Base-by-base conservation (phyloP, 2,113 vertebrate species). In the Phoxinus phoxinus region DNA sequence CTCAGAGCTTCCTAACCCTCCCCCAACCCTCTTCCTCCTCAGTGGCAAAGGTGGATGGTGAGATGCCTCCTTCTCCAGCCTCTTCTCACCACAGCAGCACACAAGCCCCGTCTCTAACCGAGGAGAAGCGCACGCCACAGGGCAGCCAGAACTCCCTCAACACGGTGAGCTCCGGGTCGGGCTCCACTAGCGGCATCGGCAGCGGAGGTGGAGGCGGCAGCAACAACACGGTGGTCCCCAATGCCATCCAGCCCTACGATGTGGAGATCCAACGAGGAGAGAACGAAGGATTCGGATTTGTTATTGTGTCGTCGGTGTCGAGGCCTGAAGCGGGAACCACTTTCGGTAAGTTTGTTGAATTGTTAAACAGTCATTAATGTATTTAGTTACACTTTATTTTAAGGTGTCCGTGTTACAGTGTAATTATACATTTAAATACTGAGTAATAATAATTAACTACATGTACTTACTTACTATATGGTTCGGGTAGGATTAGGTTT, bases 141-240 rank as follows among this genome's bases (percentile, higher is more conserved):
- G 98, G 98, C 91, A 99, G 98, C 94, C 98, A 99, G 94, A 99
- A 99, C 91, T 99, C 98, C 1, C 94, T 99, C 59, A 99, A 98
- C 91, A 99, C 98, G 0, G 97, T 99, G 88, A 99, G 98, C 94
- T 99, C 98, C 0, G 97, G 98, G 92, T 99, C 98, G 0, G 98
- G 98, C 88, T 96, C 96, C 93, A 96, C 96, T 89, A 96, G 96
- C 0, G 96, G 97, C 89, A 97, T 98, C 6, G 94, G 94, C 0
- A 97, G 97, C 51, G 97, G 98, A 0, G 89, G 89, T 0, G 95
- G 94, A 0, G 97, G 91, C 0, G 96, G 95, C 73, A 94, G 96
- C 13, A 88, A 91, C 0, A 96, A 96, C 67, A 94, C 94, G 0
- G 95, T 94, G 0, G 95, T 96, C 51, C 94, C 94, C 58, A 13